phyloP scores from a whole-genome alignment of 2,797 vertebrate genomes.

The Simalia tracyae region DNA sequence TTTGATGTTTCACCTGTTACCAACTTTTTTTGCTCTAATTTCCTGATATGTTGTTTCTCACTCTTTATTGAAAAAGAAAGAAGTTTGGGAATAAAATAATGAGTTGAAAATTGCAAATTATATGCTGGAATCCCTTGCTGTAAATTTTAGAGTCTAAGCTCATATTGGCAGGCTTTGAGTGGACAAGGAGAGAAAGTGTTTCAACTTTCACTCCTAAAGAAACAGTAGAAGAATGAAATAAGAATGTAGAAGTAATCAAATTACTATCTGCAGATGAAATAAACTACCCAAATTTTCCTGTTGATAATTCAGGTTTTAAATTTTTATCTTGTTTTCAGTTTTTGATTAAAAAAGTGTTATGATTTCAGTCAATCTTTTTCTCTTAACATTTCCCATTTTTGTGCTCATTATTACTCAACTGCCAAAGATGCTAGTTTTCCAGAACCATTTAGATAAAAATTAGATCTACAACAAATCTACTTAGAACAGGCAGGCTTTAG shows the following conservation, averaged over 20 bases:
- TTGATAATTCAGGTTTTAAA: background rate
- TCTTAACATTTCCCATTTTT: background rate
- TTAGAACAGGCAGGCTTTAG: background rate
- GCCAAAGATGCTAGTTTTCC: background rate
- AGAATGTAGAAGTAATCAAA: background rate
- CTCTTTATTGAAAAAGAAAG: background rate
- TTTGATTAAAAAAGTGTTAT: background rate
- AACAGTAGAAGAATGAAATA: background rate
- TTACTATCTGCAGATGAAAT: background rate
- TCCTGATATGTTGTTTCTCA: background rate
- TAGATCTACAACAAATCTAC: background rate
- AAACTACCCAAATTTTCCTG: background rate
- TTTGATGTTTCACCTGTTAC: background rate
- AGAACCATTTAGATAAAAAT: background rate
- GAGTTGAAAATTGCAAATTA: conserved; percentile 15
- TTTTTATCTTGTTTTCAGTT: background rate
- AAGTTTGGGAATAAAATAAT: background rate
- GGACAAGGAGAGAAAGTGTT: background rate
- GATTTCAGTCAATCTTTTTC: background rate
- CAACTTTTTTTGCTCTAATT: background rate
- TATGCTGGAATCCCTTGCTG: background rate
- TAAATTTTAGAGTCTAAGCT: background rate
- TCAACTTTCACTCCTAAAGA: background rate
- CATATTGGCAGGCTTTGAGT: background rate
- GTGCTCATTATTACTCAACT: background rate